These are phyloP conservation scores for Tenthredo mesomela DNA, from an alignment of 2,888 invertebrate species.

Conservation along the genomic window DNA sequence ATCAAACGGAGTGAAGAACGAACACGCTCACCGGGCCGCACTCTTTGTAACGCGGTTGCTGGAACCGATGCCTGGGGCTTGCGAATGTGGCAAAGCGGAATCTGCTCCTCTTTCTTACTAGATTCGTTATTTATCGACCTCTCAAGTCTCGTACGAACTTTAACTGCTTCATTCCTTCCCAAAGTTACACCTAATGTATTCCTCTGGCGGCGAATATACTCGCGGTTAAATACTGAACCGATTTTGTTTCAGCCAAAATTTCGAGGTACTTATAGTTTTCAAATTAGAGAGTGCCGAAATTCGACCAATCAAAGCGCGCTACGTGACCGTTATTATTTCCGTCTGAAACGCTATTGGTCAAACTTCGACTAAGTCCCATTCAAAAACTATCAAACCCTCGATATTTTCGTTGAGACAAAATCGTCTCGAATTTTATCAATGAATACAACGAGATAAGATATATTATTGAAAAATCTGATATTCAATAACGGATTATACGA, in stretches of 20 bases:
- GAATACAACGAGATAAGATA: background rate
- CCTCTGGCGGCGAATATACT: background rate
- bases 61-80: background rate
- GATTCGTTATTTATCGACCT: slow-evolving; percentile 39
- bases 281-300: background rate
- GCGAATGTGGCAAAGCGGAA: slow-evolving; percentile 37
- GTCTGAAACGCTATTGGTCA: background rate
- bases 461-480: background rate
- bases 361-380: background rate
- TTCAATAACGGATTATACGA: background rate
- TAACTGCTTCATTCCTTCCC: background rate
- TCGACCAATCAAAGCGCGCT: background rate
- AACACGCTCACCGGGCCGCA: slow-evolving; percentile 30
- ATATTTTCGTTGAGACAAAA: background rate
- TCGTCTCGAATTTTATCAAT: background rate
- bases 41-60: slow-evolving; percentile 32
- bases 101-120: slow-evolving; percentile 41
- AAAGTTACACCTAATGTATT: background rate
- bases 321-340: background rate
- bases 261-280: background rate
- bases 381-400: background rate
- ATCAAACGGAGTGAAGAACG: slow-evolving; percentile 46
- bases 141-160: background rate
- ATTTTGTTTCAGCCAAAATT: background rate
- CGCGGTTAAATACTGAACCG: background rate